Conservation (phyloP, 1,140 invertebrate genomes). For the Riptortus pedestris region DNA sequence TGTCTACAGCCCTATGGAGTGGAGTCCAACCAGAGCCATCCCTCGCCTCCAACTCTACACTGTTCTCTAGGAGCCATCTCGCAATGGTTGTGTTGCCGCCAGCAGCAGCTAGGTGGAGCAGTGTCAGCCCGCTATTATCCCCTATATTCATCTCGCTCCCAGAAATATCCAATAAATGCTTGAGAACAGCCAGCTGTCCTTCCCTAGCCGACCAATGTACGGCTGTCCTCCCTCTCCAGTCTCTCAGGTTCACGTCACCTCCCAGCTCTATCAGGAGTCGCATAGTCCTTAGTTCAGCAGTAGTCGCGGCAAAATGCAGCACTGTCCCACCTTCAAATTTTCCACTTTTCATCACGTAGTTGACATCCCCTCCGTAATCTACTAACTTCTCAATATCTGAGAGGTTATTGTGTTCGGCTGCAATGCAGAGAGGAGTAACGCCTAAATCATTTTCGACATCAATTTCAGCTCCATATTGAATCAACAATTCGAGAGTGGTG, state of each 20-base stretch:
- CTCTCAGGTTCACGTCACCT: not conserved
- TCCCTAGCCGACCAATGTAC: not conserved
- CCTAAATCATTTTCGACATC: not conserved
- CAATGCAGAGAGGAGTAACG: not conserved
- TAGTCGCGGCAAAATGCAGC: not conserved
- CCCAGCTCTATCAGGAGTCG: not conserved
- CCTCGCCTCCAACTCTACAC: not conserved
- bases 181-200: not conserved
- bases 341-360: not conserved
- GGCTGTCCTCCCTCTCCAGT: not conserved
- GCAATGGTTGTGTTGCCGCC: not conserved
- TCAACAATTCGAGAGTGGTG: not conserved
- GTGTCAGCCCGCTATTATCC: not conserved
- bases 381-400: not conserved
- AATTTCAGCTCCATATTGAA: not conserved
- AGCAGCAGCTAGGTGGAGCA: not conserved
- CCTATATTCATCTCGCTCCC: not conserved
- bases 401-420: not conserved
- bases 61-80: not conserved
- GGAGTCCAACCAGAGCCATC: not conserved
- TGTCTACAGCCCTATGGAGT: not conserved
- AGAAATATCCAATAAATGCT: not conserved
- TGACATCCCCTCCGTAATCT: not conserved
- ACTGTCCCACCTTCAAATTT: not conserved
- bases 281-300: not conserved